Percentiles rank a stretch among this genome's conserved stretches.
These are phyloP conservation scores for Scaptomyza montana DNA, from an alignment of 1,140 invertebrate genomes.

Conservation along the genomic window DNA sequence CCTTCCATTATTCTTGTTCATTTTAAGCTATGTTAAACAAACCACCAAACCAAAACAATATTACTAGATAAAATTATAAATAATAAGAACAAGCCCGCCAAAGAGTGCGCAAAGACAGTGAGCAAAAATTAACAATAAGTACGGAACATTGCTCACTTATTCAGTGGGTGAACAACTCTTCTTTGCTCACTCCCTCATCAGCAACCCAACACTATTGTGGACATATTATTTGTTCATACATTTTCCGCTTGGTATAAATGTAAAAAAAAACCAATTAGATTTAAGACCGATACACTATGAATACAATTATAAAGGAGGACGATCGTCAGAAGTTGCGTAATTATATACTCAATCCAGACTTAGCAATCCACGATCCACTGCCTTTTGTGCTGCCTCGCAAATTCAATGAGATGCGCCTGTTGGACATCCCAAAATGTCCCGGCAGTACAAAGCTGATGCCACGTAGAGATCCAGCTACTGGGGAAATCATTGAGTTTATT, in stretches of 20 bases:
- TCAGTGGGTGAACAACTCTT: no score
- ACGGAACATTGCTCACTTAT: no score
- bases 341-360: constrained; percentile 74
- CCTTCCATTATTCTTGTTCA: no score
- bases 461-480: constrained; percentile 89
- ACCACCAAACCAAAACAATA: no score
- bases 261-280: not conserved
- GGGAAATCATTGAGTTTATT: constrained; percentile 87
- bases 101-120: no score
- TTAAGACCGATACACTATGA: constrained; percentile 33
- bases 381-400: constrained; percentile 70
- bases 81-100: no score
- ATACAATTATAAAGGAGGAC: constrained; percentile 48
- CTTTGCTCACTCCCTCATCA: no score
- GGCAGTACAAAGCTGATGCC: constrained; percentile 82
- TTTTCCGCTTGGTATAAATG: not conserved
- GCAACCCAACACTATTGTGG: no score
- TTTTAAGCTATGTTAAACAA: no score
- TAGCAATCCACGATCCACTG: constrained; percentile 73
- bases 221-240: not conserved
- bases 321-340: constrained; percentile 64
- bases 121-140: no score
- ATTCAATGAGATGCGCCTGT: constrained; percentile 68
- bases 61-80: no score
- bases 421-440: constrained; percentile 64